Base-by-base conservation (phyloP, 2,113 vertebrate species). In the Rhipidura dahli region DNA sequence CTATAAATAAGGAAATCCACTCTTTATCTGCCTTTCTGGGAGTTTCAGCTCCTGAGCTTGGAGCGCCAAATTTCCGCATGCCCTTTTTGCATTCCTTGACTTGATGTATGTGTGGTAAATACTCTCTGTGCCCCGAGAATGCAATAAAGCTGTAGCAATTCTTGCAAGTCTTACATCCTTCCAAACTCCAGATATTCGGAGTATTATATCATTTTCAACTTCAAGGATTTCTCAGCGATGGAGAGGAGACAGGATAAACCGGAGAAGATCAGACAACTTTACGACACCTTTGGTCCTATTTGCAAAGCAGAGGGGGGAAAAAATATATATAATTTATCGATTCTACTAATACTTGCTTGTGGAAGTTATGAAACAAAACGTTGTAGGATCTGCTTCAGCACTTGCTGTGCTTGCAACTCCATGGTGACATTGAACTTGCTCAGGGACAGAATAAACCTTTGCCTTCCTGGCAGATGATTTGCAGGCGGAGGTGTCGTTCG, bases 71-170 rank as follows among this genome's bases (percentile, higher is more conserved):
- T 97, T 97, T 97, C 96, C 18, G 3, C 84, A 37, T 97, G 97
- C 87, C 96, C 95, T 95, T 93, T 98, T 97, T 97, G 96, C 95
- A 94, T 97, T 94, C 84, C 87, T 26, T 96, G 97, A 96, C 97
- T 87, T 98, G 97, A 97, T 96, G 54, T 94, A 97, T 98, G 96
- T 97, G 83, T 95, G 95, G 97, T 97, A 97, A 97, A 98, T 97
- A 96, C 95, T 97, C 97, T 96, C 95, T 78, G 96, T 97, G 93
- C 96, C 94, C 96, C 15, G 90, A 97, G 97, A 98, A 98, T 28
- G 93, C 97, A 95, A 97, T 97, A 96, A 97, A 98, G 97, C 96
- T 97, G 96, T 97, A 97, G 97, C 97, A 98, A 96, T 97, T 96
- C 95, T 90, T 96, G 91, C 70, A 94, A 85, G 97, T 97, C 97